Evolutionary conservation across 2,888 invertebrate genomes (phyloP).

Genomic region (Elmis aenea): DNA sequence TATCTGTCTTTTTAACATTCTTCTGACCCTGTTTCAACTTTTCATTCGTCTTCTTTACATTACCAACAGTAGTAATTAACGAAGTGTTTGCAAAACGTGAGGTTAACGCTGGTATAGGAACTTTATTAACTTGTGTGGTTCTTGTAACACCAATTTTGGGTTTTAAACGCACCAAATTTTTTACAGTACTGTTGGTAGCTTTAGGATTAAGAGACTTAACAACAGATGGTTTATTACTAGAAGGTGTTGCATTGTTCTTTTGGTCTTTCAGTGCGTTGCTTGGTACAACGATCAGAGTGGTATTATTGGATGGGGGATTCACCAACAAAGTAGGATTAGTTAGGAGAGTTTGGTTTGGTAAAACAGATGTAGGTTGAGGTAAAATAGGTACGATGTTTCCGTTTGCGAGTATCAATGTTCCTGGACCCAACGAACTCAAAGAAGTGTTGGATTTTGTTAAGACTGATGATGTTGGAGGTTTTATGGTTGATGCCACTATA

Average conservation of each 20-base stretch:
- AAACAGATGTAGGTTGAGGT: conserved; percentile 29
- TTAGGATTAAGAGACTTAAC: too few species aligned
- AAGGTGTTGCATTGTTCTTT: conserved; percentile 12
- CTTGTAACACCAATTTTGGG: conserved; percentile 35
- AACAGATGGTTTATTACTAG: conserved; percentile 11
- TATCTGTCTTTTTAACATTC: too few species aligned
- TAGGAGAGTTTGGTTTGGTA: conserved; percentile 24
- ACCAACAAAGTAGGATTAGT: conserved; percentile 28
- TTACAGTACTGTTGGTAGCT: conserved; percentile 10
- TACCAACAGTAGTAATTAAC: too few species aligned
- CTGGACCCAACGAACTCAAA: conserved; percentile 36
- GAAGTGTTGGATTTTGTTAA: conserved; percentile 24
- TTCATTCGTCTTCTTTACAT: too few species aligned
- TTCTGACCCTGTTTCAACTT: too few species aligned
- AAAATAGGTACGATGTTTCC: conserved; percentile 41
- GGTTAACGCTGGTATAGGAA: conserved; percentile 44
- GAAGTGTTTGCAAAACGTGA: too few species aligned
- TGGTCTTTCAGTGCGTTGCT: conserved; percentile 15
- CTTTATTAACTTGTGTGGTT: conserved; percentile 45
- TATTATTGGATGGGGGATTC: conserved; percentile 22
- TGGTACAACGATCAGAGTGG: conserved; percentile 21
- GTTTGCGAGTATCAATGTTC: conserved; percentile 43
- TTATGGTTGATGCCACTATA: conserved; percentile 33
- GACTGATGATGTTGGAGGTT: conserved; percentile 19
- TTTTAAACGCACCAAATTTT: conserved; percentile 8